Evolutionary conservation across 2,797 vertebrate species (phyloP).

Genomic region (Macrochelys suwanniensis): DNA sequence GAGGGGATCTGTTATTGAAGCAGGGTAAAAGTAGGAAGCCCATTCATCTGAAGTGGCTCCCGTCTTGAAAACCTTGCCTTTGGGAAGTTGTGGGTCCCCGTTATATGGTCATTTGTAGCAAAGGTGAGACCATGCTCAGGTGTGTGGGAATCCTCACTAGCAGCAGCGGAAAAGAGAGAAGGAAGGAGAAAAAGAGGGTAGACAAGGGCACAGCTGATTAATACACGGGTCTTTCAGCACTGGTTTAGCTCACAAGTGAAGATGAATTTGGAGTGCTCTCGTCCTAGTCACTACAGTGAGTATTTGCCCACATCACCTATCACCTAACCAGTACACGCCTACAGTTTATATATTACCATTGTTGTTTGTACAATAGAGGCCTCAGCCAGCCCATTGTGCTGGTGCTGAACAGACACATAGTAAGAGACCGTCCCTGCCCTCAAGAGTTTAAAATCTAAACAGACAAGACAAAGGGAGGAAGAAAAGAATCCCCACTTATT

Average conservation of each 20-base stretch:
- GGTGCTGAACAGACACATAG: neutral
- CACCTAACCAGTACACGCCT: neutral
- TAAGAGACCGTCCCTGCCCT: neutral
- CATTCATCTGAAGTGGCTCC: neutral
- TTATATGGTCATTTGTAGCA: neutral
- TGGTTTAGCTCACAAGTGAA: neutral
- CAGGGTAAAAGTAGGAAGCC: neutral
- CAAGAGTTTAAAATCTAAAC: neutral
- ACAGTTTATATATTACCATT: neutral
- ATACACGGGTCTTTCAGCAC: neutral
- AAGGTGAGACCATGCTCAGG: neutral
- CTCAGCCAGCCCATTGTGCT: neutral
- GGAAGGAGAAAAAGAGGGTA: fast-evolving
- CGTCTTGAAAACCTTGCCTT: neutral
- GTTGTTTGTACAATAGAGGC: neutral
- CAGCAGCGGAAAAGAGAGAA: neutral
- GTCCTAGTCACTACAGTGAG: neutral
- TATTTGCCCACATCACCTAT: neutral
- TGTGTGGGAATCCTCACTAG: neutral
- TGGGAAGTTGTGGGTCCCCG: neutral
- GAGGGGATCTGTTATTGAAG: neutral
- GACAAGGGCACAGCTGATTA: neutral
- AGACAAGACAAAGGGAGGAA: neutral
- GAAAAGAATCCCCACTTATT: neutral
- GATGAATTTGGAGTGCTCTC: neutral